Evolutionary conservation across 2,888 invertebrate species (phyloP).

Genomic region (Drosophila differens): DNA sequence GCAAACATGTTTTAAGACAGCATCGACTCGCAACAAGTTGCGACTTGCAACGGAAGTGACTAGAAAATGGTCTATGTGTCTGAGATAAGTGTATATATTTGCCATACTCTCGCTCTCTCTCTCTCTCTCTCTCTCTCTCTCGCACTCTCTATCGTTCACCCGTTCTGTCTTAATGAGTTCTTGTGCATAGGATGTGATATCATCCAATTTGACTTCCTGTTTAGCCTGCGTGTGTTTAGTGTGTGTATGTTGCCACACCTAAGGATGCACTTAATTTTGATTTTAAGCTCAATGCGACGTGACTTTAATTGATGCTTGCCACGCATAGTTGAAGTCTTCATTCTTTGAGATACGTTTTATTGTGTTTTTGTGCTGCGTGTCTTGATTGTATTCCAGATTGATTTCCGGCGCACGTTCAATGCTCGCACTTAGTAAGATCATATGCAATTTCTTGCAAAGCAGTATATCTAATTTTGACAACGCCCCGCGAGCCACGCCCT

Average conservation of each 20-base stretch:
- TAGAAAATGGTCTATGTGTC: conserved; percentile 47
- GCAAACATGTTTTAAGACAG: conserved; percentile 60
- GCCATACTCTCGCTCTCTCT: neutral
- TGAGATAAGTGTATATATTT: conserved; percentile 30
- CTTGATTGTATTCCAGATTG: conserved; percentile 4
- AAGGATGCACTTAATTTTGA: conserved; percentile 66
- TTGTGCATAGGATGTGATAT: conserved; percentile 64
- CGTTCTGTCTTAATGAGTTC: conserved; percentile 55
- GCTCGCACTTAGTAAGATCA: conserved; percentile 20
- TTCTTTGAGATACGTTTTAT: conserved; percentile 30
- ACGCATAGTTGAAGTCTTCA: conserved; percentile 20
- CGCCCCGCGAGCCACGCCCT: neutral
- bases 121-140: neutral
- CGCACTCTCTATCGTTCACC: neutral
- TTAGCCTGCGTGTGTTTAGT: conserved; percentile 13
- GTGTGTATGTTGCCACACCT: conserved; percentile 20
- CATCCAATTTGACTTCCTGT: conserved; percentile 72
- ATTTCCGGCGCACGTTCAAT: conserved; percentile 8
- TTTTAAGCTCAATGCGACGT: conserved; percentile 17
- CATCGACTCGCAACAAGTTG: conserved; percentile 53
- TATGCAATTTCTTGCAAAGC: conserved; percentile 56
- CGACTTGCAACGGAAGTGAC: conserved; percentile 66
- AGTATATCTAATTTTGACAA: conserved; percentile 28
- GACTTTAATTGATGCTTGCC: conserved; percentile 36
- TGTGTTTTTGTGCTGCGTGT: conserved; percentile 1